Evolutionary conservation across 2,888 invertebrate genomes (phyloP), one percentile per base, ranked within the genome.

Genomic region (Nephrotoma guestfalica): DNA sequence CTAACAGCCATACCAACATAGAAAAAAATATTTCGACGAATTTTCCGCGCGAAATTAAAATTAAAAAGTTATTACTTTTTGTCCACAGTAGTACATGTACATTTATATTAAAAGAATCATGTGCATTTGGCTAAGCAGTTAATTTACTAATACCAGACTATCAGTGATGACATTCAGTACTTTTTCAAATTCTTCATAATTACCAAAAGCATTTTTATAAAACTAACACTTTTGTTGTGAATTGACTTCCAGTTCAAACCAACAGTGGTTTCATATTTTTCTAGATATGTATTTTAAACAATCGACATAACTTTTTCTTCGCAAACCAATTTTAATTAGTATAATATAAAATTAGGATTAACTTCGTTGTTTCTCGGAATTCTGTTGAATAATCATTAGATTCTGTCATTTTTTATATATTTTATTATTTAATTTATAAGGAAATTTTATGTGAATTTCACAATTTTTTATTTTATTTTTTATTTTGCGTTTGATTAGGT

Each of bases 191-290:
- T 94, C 93, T 86, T 96, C 95, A 13, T 95, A 94, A 89, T 96
- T 95, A 88, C 94, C 95, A 89, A 95, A 93, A 86, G 95, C 95
- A 87, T 93, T 93, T 88, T 94, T 94, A 90, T 95, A 96, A 91
- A 96, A 97, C 89, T 97, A 0, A 98, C 94, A 41, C 96, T 95
- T 91, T 95, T 96, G 90, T 98, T 98, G 89, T 97, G 97, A 84
- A 94, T 93, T 1, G 97, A 94, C 90, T 86, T 86, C n/a, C 41
- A 83, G 41, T 87, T 45, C 6, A 85, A 30, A 7, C 71, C 85
- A 7, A 86, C 45, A n/a, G 86, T 47, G 30, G 43, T 43, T 45
- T 87, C 86, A 6, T 87, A 47, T 86, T 87, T 86, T 11, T 51
- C 15, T 30, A 87, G 83, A 83, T 85, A n/a, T n/a, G n/a, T n/a